Evolutionary conservation across 1,140 invertebrate genomes (phyloP), one percentile per base, ranked within the genome.

Genomic region (Macrostomum lignano): DNA sequence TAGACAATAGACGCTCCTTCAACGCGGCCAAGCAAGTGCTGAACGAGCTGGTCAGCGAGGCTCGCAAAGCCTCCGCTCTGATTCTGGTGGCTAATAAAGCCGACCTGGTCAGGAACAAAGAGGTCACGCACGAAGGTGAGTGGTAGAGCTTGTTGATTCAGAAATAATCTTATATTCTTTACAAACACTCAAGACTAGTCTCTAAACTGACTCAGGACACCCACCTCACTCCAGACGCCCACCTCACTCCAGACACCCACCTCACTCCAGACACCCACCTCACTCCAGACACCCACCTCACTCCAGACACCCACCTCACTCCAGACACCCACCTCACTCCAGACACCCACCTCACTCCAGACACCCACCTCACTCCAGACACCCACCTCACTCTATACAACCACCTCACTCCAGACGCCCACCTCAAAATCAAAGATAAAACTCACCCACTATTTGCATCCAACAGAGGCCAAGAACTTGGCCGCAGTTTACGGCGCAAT

Each of bases 1-100:
- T 76, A 20, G 71, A 74, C 7, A 78, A 86, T 55, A 60, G 72
- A 17, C 48, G 63, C 15, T 77, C 73, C 40, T 51, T 47, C 34
- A 35, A 40, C 25, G 31, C 37, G 14, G 46, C 44, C 17, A 38
- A 40, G 1, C 40, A 46, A 24, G 25, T 45, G 9, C 30, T 52
- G 5, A 42, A 43, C 20, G 40, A 42, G 21, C 38, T 52, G 6
- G 36, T 44, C 7, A 39, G 44, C 11, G 36, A 39, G 2, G 37
- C 41, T 13, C 26, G 22, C 3, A 25, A 34, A 13, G 17, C 38
- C 14, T 34, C 28, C 1, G 75, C 79, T 1, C 73, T 88, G 26
- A 86, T 93, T 41, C 67, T 94, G 2, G 82, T 86, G 1, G 79
- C 72, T 3, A 94, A 94, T 57, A 94, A 94, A 58, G 72, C 73